These are phyloP conservation scores for Etheostoma perlongum DNA, from an alignment of 2,797 vertebrate genomes.

Conservation along the genomic window DNA sequence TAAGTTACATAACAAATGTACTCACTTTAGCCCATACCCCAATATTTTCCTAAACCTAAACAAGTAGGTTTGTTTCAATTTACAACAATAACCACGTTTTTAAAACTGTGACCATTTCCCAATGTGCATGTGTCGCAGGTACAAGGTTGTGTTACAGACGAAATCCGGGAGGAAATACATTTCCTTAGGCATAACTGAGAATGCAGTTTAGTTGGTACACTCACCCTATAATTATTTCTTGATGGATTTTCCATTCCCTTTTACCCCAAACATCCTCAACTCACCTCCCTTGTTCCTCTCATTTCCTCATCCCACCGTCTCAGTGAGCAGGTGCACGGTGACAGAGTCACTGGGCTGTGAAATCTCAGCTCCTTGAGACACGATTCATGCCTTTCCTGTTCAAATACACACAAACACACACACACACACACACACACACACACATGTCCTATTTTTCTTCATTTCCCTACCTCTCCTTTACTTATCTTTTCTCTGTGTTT, in stretches of 20 bases:
- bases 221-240: conserved; percentile 21
- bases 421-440: neutral
- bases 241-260: conserved; percentile 41
- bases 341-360: conserved; percentile 78
- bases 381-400: conserved; percentile 53
- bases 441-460: conserved; percentile 50
- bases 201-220: neutral
- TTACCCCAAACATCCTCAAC: conserved; percentile 37
- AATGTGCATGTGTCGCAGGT: too few species aligned
- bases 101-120: too few species aligned
- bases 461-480: conserved; percentile 11
- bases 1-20: too few species aligned
- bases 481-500: conserved; percentile 20
- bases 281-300: conserved; percentile 39
- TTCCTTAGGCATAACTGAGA: too few species aligned
- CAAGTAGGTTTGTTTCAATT: too few species aligned
- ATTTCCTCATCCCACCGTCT: conserved; percentile 46
- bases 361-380: conserved; percentile 75
- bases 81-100: too few species aligned
- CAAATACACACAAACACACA: conserved; percentile 43
- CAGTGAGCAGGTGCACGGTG: conserved; percentile 78
- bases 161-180: too few species aligned
- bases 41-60: too few species aligned
- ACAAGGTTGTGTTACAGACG: too few species aligned
- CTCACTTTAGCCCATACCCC: too few species aligned